A percentile compares a stretch with the other conserved stretches of the same genome.
phyloP scores from a whole-genome alignment of 2,797 vertebrate species.

The Amphiprion clarkii region DNA sequence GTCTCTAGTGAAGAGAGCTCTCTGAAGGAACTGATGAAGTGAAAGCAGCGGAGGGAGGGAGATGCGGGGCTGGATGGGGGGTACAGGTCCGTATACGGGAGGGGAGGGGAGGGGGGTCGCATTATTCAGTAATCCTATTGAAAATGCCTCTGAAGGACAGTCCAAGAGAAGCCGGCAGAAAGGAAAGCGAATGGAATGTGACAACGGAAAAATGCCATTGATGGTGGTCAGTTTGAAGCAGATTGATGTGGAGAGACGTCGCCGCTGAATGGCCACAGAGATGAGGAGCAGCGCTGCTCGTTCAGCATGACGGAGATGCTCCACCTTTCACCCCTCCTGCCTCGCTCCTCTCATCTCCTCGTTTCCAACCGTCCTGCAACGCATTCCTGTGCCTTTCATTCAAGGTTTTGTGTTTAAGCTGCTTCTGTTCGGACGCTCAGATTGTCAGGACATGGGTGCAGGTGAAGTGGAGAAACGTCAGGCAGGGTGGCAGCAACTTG shows the following conservation, averaged over 20 bases:
- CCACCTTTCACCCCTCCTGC: slow-evolving; percentile 48
- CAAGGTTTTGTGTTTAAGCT: slow-evolving; percentile 31
- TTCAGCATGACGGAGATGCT: slow-evolving; percentile 53
- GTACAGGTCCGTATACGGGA: slow-evolving; percentile 79
- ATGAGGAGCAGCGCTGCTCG: slow-evolving; percentile 27
- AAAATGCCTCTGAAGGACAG: slow-evolving; percentile 85
- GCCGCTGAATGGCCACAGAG: slow-evolving; percentile 63
- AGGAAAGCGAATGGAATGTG: slow-evolving; percentile 86
- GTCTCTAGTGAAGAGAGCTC: slow-evolving; percentile 85
- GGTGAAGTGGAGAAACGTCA: slow-evolving; percentile 63
- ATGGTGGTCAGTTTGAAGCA: slow-evolving; percentile 83
- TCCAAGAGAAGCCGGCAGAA: slow-evolving; percentile 80
- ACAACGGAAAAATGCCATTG: slow-evolving; percentile 86
- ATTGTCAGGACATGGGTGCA: slow-evolving; percentile 39
- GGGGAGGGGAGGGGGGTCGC: slow-evolving; percentile 40
- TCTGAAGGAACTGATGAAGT: slow-evolving; percentile 88
- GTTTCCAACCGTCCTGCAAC: slow-evolving; percentile 10
- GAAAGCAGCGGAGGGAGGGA: slow-evolving; percentile 81
- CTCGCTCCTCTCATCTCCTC: slow-evolving; percentile 37
- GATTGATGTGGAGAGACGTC: slow-evolving; percentile 80
- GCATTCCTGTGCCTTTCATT: slow-evolving; percentile 56
- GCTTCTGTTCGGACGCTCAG: slow-evolving; percentile 34
- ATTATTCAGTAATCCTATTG: slow-evolving; percentile 90
- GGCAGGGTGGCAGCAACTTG: not conserved
- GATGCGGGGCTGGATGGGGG: slow-evolving; percentile 66